Evolutionary conservation across 2,797 vertebrate species (phyloP), one percentile per base, ranked within the genome.

Genomic region (Potorous gilbertii): DNA sequence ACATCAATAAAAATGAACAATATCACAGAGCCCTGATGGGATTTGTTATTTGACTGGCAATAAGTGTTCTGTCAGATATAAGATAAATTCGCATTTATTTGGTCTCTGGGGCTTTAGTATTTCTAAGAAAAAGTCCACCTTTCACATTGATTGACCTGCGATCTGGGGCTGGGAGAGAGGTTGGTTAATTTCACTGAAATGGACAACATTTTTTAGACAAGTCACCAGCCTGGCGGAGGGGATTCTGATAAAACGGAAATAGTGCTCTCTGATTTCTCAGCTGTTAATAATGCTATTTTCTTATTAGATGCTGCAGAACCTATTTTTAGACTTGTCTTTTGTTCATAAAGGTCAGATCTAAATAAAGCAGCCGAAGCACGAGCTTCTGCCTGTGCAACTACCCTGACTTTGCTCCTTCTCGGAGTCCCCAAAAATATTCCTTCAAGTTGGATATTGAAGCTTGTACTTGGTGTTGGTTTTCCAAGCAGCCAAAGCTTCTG

Each of bases 281-380:
- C 57, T 94, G 50, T 96, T 96, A 95, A 95, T 92, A 93, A 92
- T 93, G 40, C 46, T 50, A 46, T 94, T 96, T 93, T 92, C 89
- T 90, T 92, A 94, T 55, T 95, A 62, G 55, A 92, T 95, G 90
- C 91, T 89, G 90, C 14, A 40, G 56, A 95, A 57, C 87, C 96
- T 96, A 92, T 94, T 96, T 97, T 95, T 96, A 92, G 18, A 91
- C 21, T 54, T 94, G 55, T 59, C 55, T 93, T 95, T 96, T 93
- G 21, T 94, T 95, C 93, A 54, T 92, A 94, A 97, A 95, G 94
- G 90, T 93, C 90, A 95, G 40, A 16, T 55, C 89, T 96, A 95
- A 97, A 55, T 94, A 92, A 96, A 96, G 90, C 46, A 92, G 34
- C 91, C 54, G 46, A 8, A 90, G 40, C 95, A 89, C 93, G 55